Conservation (phyloP, 1,140 invertebrate species). For the Saccostrea echinata region DNA sequence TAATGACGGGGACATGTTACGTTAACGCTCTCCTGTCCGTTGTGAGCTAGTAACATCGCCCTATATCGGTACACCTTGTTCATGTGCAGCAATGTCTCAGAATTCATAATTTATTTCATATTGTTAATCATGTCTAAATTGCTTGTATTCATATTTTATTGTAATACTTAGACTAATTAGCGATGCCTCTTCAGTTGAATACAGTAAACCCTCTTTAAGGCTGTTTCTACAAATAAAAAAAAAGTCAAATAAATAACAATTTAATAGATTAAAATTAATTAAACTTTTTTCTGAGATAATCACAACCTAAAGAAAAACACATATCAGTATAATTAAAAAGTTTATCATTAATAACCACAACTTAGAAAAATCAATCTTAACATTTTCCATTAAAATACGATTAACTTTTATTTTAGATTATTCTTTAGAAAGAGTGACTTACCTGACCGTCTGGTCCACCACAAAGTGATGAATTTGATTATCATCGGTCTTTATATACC, state of each 20-base stretch:
- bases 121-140: no score
- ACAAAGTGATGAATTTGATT: neutral
- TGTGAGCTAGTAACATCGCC: slow-evolving; percentile 40
- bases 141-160: neutral
- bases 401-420: neutral
- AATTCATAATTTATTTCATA: neutral
- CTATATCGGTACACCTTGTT: slow-evolving; percentile 38
- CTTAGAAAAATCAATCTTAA: no score
- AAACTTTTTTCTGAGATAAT: no score
- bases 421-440: neutral
- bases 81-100: slow-evolving; percentile 34
- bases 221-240: neutral
- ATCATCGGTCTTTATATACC: neutral
- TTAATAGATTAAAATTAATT: no score
- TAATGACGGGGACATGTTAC: slow-evolving; percentile 34
- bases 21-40: slow-evolving; percentile 40
- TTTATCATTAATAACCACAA: no score
- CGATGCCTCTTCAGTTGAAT: neutral
- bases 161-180: neutral
- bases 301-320: no score
- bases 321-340: no score
- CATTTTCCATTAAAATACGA: no score
- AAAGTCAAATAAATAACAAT: no score
- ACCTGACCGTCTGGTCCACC: neutral
- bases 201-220: neutral